Conservation (phyloP, 2,888 invertebrate species). For the Zaprionus lineosus region DNA sequence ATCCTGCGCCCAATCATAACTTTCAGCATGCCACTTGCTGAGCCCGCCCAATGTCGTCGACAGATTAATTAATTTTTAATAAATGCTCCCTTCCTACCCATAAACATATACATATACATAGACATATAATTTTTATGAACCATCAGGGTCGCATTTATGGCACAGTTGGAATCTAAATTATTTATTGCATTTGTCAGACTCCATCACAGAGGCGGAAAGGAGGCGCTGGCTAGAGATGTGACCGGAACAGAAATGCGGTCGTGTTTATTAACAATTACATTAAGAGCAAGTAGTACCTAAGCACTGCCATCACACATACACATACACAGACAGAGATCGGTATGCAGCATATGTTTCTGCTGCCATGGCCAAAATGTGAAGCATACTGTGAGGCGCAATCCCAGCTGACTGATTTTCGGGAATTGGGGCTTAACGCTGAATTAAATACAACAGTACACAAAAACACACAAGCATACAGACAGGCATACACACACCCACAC, state of each 20-base stretch:
- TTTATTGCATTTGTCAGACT: conserved; percentile 49
- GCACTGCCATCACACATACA: conserved; percentile 5
- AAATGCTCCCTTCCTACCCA: too few species aligned
- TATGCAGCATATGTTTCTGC: conserved; percentile 58
- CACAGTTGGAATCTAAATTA: conserved; percentile 20
- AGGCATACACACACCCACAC: conserved; percentile 1
- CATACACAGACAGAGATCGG: conserved; percentile 8
- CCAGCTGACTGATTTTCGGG: conserved; percentile 65
- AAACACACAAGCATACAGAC: conserved; percentile 11
- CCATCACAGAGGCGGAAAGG: not conserved
- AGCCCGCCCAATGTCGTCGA: conserved; percentile 34
- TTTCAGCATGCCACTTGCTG: conserved; percentile 43
- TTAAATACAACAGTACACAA: conserved; percentile 53
- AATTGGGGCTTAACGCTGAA: conserved; percentile 47
- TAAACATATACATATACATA: too few species aligned
- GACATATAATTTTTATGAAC: conserved; percentile 22
- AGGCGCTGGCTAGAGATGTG: not conserved
- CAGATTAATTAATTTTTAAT: conserved; percentile 71
- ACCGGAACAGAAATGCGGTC: too few species aligned
- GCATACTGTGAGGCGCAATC: conserved; percentile 68
- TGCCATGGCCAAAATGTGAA: conserved; percentile 39
- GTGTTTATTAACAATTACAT: conserved; percentile 29
- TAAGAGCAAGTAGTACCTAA: conserved; percentile 18
- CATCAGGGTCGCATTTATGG: conserved; percentile 18
- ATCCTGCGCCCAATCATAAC: conserved; percentile 55